phyloP scores from a whole-genome alignment of 2,888 invertebrate species.

The Scrobipalpa costella region DNA sequence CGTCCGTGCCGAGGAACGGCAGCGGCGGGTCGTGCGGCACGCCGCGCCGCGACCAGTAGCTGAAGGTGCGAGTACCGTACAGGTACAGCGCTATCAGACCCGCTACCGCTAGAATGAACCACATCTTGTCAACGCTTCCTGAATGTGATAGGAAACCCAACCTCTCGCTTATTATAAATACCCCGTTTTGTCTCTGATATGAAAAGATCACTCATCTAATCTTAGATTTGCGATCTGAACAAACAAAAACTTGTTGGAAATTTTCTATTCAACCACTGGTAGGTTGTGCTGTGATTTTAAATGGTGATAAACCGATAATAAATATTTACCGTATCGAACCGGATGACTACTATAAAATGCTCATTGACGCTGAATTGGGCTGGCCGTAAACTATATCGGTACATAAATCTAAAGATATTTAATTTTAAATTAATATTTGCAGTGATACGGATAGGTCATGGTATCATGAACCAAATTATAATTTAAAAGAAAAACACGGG shows the following conservation, averaged over 20 bases:
- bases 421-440: too few species aligned
- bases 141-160: too few species aligned
- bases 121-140: conserved; percentile 16
- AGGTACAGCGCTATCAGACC: conserved; percentile 28
- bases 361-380: not conserved
- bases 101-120: not conserved
- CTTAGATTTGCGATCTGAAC: not conserved
- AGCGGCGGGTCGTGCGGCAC: conserved; percentile 39
- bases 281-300: not conserved
- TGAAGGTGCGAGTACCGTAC: conserved; percentile 38
- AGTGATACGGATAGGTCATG: too few species aligned
- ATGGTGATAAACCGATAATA: not conserved
- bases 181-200: not conserved
- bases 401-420: too few species aligned
- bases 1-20: conserved; percentile 38
- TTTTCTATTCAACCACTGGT: not conserved
- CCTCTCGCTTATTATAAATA: too few species aligned
- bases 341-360: not conserved
- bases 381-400: too few species aligned
- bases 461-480: too few species aligned
- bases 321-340: not conserved
- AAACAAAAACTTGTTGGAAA: not conserved
- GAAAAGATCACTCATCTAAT: not conserved
- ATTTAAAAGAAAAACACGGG: too few species aligned
- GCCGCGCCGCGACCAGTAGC: conserved; percentile 38